A percentile compares a stretch with the other conserved stretches of the same genome.
phyloP scores from a whole-genome alignment of 2,113 vertebrate species.

The Abramis brama region DNA sequence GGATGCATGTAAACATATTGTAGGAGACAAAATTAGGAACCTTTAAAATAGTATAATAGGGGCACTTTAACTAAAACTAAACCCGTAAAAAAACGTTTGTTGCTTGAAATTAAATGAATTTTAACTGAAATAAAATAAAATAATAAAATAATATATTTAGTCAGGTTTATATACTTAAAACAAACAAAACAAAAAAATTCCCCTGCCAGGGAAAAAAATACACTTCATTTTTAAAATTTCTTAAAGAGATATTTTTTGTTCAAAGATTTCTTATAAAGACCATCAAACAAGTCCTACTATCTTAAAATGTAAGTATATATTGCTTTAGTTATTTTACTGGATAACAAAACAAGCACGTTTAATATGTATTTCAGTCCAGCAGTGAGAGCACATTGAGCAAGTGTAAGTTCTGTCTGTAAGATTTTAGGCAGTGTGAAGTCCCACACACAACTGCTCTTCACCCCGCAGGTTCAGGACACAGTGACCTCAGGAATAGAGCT shows the following conservation, averaged over 20 bases:
- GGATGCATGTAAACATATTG: too few species aligned
- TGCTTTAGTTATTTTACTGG: not conserved
- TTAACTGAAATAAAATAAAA: too few species aligned
- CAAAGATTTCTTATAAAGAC: not conserved
- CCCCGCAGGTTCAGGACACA: slow-evolving; percentile 62
- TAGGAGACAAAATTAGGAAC: too few species aligned
- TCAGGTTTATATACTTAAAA: too few species aligned
- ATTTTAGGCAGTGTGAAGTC: slow-evolving; percentile 19
- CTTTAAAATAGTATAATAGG: too few species aligned
- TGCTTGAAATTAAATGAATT: too few species aligned
- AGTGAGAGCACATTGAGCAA: not conserved
- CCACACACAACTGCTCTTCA: slow-evolving; percentile 55
- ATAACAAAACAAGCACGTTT: not conserved
- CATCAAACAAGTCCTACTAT: not conserved
- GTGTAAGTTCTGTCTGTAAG: not conserved
- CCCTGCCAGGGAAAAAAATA: not conserved
- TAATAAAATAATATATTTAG: too few species aligned
- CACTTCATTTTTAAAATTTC: not conserved
- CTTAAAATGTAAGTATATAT: not conserved
- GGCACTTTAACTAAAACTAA: too few species aligned
- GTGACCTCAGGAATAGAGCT: slow-evolving; percentile 49
- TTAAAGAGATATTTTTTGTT: not conserved
- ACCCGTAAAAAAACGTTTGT: too few species aligned
- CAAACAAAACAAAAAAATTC: too few species aligned
- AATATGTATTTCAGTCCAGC: not conserved